Base-by-base conservation (phyloP, 2,888 invertebrate genomes). In the Rhamphomyia laevipes region DNA sequence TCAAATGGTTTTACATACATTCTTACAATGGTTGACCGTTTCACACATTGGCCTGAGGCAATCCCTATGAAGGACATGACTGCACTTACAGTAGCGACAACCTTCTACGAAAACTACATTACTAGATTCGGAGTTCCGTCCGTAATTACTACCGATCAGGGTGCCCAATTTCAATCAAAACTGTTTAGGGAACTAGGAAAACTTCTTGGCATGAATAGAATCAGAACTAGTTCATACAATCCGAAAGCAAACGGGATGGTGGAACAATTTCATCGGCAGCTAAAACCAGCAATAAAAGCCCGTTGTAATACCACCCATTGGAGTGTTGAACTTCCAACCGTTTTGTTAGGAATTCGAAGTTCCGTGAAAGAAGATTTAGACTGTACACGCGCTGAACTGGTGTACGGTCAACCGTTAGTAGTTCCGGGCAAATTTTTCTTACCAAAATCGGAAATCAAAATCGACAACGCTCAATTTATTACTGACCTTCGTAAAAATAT, bases 331-430 rank as follows among this genome's bases (percentile, higher is more conserved):
- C 38, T 38, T 4, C 38, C 38, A 38, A 15, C 11, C 10, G n/a
- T 38, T n/a, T 17, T 38, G 1, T 17, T 38, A 16, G 38, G 38
- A 38, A 38, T 47, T 47, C 17, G 46, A 44, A 17, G 41, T 44
- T 37, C 45, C 11, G 37, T 51, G 35, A 41, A 42, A 37, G 37
- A 43, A 30, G 46, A 48, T 11, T 13, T 38, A 6, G 38, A 48
- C 12, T 46, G 46, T n/a, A 47, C 51, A 1, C 41, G 45, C 6
- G 52, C 47, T 15, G 46, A 49, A 45, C 16, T 52, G 40, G 37
- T 50, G 5, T 52, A 46, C 35, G 52, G 50, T 11, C 45, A 43
- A 45, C 13, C 35, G n/a, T 4, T 35, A 11, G 13, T 13, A 9
- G 2, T 33, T 1, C 35, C 35, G n/a, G 35, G 35, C 35, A 13